Conservation (phyloP, 1,140 invertebrate genomes). For the Drosophila bifasciata region DNA sequence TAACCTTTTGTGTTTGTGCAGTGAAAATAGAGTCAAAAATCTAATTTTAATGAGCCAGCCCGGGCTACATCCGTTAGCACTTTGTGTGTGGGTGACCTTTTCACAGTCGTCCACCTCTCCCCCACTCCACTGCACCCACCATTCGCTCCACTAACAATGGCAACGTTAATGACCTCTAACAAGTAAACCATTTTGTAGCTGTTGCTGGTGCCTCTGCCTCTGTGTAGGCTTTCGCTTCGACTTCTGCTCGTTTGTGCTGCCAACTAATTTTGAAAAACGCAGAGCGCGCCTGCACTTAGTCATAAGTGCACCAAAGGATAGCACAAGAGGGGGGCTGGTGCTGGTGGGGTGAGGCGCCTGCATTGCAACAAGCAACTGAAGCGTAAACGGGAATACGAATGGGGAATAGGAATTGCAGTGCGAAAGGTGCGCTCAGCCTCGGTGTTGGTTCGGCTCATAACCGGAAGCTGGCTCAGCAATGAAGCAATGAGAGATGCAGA, state of each 20-base stretch:
- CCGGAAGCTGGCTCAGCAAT: constrained; percentile 68
- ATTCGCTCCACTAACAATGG: constrained; percentile 56
- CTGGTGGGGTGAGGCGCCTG: background rate
- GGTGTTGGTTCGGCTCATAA: constrained; percentile 60
- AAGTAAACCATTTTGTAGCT: constrained; percentile 72
- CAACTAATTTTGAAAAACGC: constrained; percentile 60
- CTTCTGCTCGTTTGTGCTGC: constrained; percentile 40
- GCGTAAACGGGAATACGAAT: constrained; percentile 66
- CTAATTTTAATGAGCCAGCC: constrained; percentile 71
- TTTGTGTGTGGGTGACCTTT: constrained; percentile 68
- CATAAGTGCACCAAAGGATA: constrained; percentile 31
- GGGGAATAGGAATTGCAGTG: constrained; percentile 55
- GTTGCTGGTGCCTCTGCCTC: constrained; percentile 10
- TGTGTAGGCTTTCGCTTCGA: too few relatives aligned
- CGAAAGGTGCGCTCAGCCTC: constrained; percentile 48
- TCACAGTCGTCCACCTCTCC: constrained; percentile 31
- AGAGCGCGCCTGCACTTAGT: constrained; percentile 49
- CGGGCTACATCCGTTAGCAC: constrained; percentile 57
- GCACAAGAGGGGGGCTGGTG: background rate
- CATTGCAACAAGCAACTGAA: constrained; percentile 62
- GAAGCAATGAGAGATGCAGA: constrained; percentile 6
- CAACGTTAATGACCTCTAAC: constrained; percentile 80
- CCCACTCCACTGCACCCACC: too few relatives aligned
- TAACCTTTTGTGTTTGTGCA: constrained; percentile 64
- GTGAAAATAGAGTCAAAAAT: constrained; percentile 46